Evolutionary conservation across 2,797 vertebrate genomes (phyloP).

Genomic region (Sparidentex hasta): DNA sequence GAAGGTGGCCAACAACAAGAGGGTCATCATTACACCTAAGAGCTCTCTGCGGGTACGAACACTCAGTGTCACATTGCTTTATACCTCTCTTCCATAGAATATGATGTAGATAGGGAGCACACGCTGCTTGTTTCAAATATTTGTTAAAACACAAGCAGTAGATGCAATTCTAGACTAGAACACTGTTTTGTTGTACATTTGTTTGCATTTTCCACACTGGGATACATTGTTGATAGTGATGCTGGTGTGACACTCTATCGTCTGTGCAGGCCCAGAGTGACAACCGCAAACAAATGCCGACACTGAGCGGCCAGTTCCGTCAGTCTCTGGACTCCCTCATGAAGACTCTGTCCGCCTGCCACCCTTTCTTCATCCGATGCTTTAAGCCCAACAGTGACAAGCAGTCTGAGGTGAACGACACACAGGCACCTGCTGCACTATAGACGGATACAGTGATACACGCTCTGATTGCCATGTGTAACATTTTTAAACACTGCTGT

Average conservation of each 20-base stretch:
- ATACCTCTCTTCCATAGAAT: not conserved
- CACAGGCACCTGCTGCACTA: not conserved
- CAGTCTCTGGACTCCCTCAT: constrained; percentile 95
- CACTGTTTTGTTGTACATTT: not conserved
- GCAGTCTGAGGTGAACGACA: constrained; percentile 88
- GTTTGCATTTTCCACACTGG: not conserved
- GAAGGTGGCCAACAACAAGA: constrained; percentile 63
- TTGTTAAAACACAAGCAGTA: too few relatives aligned
- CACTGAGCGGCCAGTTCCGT: constrained; percentile 93
- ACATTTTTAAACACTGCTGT: not conserved
- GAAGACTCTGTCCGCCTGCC: constrained; percentile 91
- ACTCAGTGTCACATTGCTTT: not conserved
- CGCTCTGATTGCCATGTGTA: not conserved
- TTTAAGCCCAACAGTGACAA: constrained; percentile 96
- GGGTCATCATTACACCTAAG: constrained; percentile 77
- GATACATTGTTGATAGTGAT: not conserved
- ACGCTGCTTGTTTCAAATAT: not conserved
- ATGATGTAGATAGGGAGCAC: too few relatives aligned
- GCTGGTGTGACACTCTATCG: not conserved
- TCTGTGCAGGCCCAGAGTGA: constrained; percentile 78
- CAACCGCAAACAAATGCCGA: constrained; percentile 85
- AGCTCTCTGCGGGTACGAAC: constrained; percentile 74
- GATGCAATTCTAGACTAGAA: not conserved
- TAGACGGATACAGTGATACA: not conserved
- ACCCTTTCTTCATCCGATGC: constrained; percentile 96